These are phyloP conservation scores for Dromaius novaehollandiae DNA, from an alignment of 2,113 vertebrate species.

Conservation along the genomic window DNA sequence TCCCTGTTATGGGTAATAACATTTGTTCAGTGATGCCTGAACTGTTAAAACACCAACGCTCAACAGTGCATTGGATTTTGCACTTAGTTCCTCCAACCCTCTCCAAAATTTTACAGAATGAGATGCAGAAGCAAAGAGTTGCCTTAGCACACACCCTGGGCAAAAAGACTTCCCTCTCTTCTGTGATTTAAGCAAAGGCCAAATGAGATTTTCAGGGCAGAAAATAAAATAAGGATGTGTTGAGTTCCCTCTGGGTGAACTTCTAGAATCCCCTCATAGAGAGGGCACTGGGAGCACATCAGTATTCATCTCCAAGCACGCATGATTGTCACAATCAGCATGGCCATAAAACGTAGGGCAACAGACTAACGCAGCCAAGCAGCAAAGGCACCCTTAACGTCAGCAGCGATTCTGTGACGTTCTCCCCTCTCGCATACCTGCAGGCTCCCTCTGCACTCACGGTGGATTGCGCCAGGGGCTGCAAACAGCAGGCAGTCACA, in stretches of 20 bases:
- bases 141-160: not conserved
- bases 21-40: not conserved
- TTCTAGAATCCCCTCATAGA: not conserved
- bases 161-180: not conserved
- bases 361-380: not conserved
- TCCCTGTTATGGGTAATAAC: constrained; percentile 72
- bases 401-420: not conserved
- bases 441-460: not conserved
- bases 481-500: not conserved
- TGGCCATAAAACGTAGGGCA: rapidly evolving
- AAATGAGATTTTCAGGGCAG: not conserved
- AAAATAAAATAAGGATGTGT: not conserved
- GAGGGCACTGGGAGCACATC: not conserved
- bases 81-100: not conserved
- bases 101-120: not conserved
- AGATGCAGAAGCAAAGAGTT: not conserved
- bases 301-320: rapidly evolving
- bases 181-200: not conserved
- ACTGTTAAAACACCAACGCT: not conserved
- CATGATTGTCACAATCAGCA: not conserved
- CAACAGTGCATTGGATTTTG: not conserved
- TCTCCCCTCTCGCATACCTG: not conserved
- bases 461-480: not conserved
- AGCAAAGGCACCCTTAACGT: not conserved
- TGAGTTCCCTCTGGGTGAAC: not conserved